Conservation (phyloP, 2,797 vertebrate species). For the Pangasius krempfi region DNA sequence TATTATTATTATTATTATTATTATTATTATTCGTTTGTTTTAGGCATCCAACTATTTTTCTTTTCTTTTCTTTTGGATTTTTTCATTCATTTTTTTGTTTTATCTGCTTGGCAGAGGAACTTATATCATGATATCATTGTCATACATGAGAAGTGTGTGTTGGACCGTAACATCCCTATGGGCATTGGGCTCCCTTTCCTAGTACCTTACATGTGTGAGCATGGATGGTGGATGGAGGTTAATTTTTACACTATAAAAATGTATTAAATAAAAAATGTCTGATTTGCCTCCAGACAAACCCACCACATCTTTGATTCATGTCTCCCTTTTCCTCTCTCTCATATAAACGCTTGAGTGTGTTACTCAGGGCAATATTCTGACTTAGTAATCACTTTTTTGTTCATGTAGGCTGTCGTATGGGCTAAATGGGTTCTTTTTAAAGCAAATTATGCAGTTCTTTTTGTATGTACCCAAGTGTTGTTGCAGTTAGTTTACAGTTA, state of each 20-base stretch:
- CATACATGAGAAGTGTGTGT: slow-evolving; percentile 45
- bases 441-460: neutral
- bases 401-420: neutral
- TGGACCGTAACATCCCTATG: slow-evolving; percentile 37
- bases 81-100: neutral
- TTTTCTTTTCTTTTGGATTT: neutral
- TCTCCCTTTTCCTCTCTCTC: slow-evolving; percentile 25
- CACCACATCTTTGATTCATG: slow-evolving; percentile 1
- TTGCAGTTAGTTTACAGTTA: neutral
- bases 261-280: slow-evolving; percentile 31
- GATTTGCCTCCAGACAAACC: slow-evolving; percentile 26
- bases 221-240: slow-evolving; percentile 20
- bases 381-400: slow-evolving; percentile 4
- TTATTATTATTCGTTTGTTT: neutral
- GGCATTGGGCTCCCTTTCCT: slow-evolving; percentile 7
- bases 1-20: neutral
- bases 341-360: slow-evolving; percentile 49
- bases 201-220: neutral
- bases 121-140: slow-evolving; percentile 26
- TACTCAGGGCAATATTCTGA: slow-evolving; percentile 47
- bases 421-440: neutral
- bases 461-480: neutral
- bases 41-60: neutral
- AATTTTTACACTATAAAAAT: slow-evolving; percentile 38
- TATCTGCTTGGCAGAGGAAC: neutral